Percentiles rank a stretch among this genome's conserved stretches.
Evolutionary conservation across 2,888 invertebrate species (phyloP).

Genomic region (Mesodorylaimus sp.): DNA sequence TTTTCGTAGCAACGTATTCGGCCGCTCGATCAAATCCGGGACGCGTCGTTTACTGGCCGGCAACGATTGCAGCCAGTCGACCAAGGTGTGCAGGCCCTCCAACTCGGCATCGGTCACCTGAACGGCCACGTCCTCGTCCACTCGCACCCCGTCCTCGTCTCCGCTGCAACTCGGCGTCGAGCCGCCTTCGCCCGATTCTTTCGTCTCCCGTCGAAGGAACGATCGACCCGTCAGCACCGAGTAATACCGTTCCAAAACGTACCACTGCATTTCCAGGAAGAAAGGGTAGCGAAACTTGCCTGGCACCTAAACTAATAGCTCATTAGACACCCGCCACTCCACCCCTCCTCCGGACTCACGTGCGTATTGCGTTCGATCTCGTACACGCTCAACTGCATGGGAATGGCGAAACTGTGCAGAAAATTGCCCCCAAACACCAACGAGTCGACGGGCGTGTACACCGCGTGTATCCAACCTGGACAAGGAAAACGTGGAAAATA

Average conservation of each 20-base stretch:
- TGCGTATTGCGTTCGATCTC: conserved; percentile 85
- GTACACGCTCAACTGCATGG: conserved; percentile 82
- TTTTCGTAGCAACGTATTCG: too few species aligned
- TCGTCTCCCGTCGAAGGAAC: too few species aligned
- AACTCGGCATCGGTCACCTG: conserved; percentile 1
- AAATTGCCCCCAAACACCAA: conserved; percentile 96
- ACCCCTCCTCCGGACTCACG: conserved; percentile 36
- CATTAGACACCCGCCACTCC: not conserved
- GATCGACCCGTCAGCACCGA: conserved; percentile 62
- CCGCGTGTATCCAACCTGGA: conserved; percentile 85
- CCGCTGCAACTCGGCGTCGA: not conserved
- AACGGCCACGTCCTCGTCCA: too few species aligned
- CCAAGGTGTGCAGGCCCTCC: not conserved
- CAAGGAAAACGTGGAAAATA: conserved; percentile 9
- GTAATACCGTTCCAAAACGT: conserved; percentile 79
- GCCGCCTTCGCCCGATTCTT: too few species aligned
- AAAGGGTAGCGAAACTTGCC: conserved; percentile 94
- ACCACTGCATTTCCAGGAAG: conserved; percentile 95
- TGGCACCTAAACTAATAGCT: conserved; percentile 51
- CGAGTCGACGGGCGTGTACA: conserved; percentile 84
- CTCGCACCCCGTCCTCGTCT: not conserved
- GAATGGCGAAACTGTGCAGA: conserved; percentile 81
- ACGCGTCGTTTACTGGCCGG: too few species aligned
- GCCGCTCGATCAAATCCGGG: too few species aligned
- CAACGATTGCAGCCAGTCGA: conserved; percentile 3